These are phyloP conservation scores for Idaea aversata DNA, from an alignment of 2,888 invertebrate species.

Conservation along the genomic window DNA sequence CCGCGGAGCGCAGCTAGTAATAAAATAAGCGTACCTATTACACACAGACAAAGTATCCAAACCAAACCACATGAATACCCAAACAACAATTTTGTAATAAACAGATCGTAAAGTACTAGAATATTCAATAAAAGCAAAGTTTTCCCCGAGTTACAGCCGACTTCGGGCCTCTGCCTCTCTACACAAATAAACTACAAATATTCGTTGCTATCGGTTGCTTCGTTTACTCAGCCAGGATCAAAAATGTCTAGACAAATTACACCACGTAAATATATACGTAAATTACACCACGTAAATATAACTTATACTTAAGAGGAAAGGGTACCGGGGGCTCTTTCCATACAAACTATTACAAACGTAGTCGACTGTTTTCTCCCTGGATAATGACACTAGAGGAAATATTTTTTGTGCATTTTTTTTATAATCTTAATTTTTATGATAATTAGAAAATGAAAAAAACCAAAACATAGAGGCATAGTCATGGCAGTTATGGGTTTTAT, in stretches of 20 bases:
- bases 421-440: no score
- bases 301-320: no score
- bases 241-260: not conserved
- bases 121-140: slow-evolving; percentile 1
- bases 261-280: not conserved
- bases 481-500: no score
- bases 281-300: not conserved
- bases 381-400: no score
- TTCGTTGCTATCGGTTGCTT: not conserved
- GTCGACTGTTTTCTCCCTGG: no score
- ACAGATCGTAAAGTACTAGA: not conserved
- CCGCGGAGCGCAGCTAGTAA: no score
- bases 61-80: not conserved
- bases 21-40: not conserved
- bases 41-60: not conserved
- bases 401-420: no score
- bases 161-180: not conserved
- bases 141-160: not conserved
- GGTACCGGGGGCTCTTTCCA: no score
- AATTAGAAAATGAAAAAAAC: no score
- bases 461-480: no score
- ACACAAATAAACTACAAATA: not conserved
- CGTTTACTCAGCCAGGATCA: not conserved
- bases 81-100: not conserved
- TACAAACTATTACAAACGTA: no score